Conservation (phyloP, 2,888 invertebrate species). For the Hydrotaea diabolus region DNA sequence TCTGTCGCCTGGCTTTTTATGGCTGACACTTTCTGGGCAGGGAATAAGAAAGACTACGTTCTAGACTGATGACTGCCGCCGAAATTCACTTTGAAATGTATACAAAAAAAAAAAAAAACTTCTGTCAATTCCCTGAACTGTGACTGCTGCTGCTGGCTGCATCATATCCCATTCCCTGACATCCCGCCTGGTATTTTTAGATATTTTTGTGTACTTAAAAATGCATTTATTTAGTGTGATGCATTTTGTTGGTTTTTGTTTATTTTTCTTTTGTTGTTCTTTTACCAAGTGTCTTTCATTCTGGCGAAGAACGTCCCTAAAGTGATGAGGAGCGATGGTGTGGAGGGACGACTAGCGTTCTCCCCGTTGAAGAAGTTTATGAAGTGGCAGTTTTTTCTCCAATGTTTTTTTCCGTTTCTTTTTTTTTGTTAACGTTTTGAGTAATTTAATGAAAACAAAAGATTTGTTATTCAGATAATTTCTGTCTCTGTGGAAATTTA, state of each 20-base stretch:
- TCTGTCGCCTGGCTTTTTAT: neutral
- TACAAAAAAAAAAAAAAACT: neutral
- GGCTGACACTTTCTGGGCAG: neutral
- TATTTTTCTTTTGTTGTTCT: conserved; percentile 7
- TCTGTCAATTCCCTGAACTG: neutral
- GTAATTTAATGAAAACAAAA: neutral
- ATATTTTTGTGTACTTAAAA: conserved; percentile 30
- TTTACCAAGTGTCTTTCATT: conserved; percentile 2
- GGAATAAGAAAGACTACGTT: too few relatives aligned
- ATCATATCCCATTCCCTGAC: neutral
- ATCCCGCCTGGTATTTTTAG: conserved; percentile 26
- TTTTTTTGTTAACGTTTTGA: neutral
- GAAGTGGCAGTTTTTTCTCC: conserved; percentile 24
- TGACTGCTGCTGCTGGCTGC: too few relatives aligned
- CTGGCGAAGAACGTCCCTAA: neutral
- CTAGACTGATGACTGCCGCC: neutral
- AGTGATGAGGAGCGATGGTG: too few relatives aligned
- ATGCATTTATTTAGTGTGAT: conserved; percentile 34
- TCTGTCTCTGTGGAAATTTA: conserved; percentile 17
- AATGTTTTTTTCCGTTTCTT: neutral
- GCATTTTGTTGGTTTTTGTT: conserved; percentile 10
- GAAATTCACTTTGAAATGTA: conserved; percentile 16
- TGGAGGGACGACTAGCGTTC: neutral
- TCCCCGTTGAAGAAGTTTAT: neutral
- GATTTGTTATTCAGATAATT: neutral